These are phyloP conservation scores for Sebastiscus albofasciatus DNA, from an alignment of 2,797 vertebrate genomes.

Conservation along the genomic window DNA sequence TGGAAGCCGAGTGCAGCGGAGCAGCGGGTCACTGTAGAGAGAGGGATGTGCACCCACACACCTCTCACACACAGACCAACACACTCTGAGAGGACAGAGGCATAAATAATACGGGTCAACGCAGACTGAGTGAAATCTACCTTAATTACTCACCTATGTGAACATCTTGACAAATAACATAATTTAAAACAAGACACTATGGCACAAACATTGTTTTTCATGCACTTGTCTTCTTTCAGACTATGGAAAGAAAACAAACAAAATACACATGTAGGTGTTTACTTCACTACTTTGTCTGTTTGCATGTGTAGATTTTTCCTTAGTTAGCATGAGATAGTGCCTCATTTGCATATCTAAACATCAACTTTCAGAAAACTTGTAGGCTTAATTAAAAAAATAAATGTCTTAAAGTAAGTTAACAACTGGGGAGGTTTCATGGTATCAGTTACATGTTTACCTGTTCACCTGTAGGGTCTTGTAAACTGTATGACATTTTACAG, in stretches of 20 bases:
- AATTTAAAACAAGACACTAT: not conserved
- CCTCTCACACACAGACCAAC: conserved; percentile 49
- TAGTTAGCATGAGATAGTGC: no score
- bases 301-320: not conserved
- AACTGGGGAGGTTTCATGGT: not conserved
- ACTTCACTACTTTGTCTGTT: not conserved
- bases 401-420: not conserved
- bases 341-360: no score
- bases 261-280: not conserved
- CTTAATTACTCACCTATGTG: conserved; percentile 3
- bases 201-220: no score
- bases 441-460: not conserved
- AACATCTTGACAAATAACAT: not conserved
- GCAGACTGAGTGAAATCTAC: not conserved
- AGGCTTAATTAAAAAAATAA: not conserved
- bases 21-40: conserved; percentile 80
- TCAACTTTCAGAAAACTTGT: no score
- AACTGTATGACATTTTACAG: not conserved
- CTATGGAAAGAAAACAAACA: not conserved
- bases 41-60: conserved; percentile 78
- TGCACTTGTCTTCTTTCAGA: not conserved
- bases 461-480: no score
- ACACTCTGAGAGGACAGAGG: conserved; percentile 18
- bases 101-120: conserved; percentile 21
- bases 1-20: conserved; percentile 78